These are phyloP conservation scores for Balearica regulorum DNA, from an alignment of 2,797 vertebrate species.

Conservation along the genomic window DNA sequence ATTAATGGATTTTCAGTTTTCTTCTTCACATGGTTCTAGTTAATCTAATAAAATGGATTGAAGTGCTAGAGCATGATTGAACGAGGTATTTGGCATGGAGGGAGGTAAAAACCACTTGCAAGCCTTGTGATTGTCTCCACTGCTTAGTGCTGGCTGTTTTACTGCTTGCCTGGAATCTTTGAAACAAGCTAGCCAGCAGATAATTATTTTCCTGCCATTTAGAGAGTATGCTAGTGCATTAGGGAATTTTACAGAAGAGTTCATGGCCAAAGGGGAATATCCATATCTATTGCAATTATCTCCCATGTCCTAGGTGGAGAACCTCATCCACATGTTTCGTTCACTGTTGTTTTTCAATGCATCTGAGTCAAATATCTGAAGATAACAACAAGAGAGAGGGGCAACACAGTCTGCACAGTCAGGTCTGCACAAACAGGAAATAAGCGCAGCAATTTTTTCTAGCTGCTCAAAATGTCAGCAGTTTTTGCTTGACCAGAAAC, in stretches of 20 bases:
- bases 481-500: neutral
- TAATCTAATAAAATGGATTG: neutral
- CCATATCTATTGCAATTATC: neutral
- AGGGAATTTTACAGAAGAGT: neutral
- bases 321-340: neutral
- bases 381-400: neutral
- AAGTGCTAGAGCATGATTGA: neutral
- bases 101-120: neutral
- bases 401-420: neutral
- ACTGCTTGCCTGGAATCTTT: neutral
- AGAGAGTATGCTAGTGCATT: neutral
- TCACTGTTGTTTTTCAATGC: slow-evolving; percentile 1
- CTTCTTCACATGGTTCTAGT: neutral
- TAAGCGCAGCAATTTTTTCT: neutral
- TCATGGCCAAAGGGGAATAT: neutral
- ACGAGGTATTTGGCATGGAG: neutral
- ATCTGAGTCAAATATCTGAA: neutral
- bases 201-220: neutral
- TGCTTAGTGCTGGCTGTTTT: neutral
- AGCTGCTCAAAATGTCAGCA: neutral
- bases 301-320: neutral
- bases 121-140: neutral
- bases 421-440: slow-evolving; percentile 21
- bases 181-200: neutral
- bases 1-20: neutral